Evolutionary conservation across 2,113 vertebrate species (phyloP), one percentile per base, ranked within the genome.

Genomic region (Indri indri): DNA sequence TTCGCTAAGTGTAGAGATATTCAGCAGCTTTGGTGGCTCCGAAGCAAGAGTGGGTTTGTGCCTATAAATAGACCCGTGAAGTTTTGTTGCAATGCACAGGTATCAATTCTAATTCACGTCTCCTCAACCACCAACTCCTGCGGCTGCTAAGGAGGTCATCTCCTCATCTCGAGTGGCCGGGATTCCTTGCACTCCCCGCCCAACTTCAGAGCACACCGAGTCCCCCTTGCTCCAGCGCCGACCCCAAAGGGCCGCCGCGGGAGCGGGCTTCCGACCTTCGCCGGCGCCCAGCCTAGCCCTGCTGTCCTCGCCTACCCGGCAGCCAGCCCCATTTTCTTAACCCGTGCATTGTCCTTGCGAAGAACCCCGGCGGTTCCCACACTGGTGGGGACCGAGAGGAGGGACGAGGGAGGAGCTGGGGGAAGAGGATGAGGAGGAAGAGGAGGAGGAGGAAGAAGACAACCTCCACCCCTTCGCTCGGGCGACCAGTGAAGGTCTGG

Each of bases 391-490:
- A 94, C 97, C 66, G 63, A 97, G 97, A 97, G 97, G 97, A 98
- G 97, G 97, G 97, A 92, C 96, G 96, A 97, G 97, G 97, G 97
- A 97, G 97, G 98, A 97, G 97, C 97, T 97, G 97, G 92, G 96
- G 91, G 89, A 54, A 93, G 97, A 95, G 77, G 86, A 88, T 66
- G 88, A 97, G 88, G 96, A 97, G 94, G 96, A 97, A 89, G 95
- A 97, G 88, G 95, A 96, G 71, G 96, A 95, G 88, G 95, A 93
- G 73, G 95, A 97, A 82, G 93, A 92, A 54, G 70, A 76, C 97
- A 80, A 61, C 94, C 96, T 96, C 96, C 98, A 87, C 95, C 96
- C 94, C 97, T 45, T 18, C 32, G 96, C 96, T 5, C 65, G 37
- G 97, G 82, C 95, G 71, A 25, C 96, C 97, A 88, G 96, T 27